Base-by-base conservation (phyloP, 2,113 vertebrate genomes). In the Atrichornis clamosus region DNA sequence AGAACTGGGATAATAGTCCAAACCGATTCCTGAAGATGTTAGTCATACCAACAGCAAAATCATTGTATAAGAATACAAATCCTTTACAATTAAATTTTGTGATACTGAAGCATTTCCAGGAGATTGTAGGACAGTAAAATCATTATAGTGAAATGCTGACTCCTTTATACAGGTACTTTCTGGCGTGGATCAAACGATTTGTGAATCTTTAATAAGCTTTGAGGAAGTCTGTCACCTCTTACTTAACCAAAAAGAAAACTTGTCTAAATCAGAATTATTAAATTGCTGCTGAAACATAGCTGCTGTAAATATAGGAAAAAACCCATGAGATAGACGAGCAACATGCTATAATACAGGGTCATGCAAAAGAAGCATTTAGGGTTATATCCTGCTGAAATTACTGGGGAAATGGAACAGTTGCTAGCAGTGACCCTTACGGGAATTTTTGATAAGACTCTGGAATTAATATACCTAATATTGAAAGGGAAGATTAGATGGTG, bases 321-420 rank as follows among this genome's bases (percentile, higher is more conserved):
- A 49, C 27, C 0, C 4, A 7, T 8, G 18, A 68, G 33, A 39
- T 4, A 41, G 16, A 9, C 1, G 1, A 59, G 22, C 32, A 75
- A 32, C 10, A 11, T 3, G 6, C 35, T 44, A 21, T 26, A 81
- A 16, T 30, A 26, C 26, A 35, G 15, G 1, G 5, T 53, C 52
- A 91, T 30, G 7, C 6, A 60, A 39, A 81, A 56, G 26, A 46
- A 87, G 55, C 47, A 35, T 41, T 27, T 44, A 74, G 13, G 19
- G 8, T 75, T 84, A 3, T 82, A 47, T 72, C 21, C 39, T 55
- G 21, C 32, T 75, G 39, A 94, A 94, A 77, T 81, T 52, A 16
- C 21, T 33, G 21, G 33, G 13, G 8, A 77, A 73, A 35, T 70
- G 35, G 63, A 80, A 24, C 33, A 59, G 41, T 62, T 1, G 2